Evolutionary conservation across 2,113 vertebrate species (phyloP).

Genomic region (Zosterops pallidus): DNA sequence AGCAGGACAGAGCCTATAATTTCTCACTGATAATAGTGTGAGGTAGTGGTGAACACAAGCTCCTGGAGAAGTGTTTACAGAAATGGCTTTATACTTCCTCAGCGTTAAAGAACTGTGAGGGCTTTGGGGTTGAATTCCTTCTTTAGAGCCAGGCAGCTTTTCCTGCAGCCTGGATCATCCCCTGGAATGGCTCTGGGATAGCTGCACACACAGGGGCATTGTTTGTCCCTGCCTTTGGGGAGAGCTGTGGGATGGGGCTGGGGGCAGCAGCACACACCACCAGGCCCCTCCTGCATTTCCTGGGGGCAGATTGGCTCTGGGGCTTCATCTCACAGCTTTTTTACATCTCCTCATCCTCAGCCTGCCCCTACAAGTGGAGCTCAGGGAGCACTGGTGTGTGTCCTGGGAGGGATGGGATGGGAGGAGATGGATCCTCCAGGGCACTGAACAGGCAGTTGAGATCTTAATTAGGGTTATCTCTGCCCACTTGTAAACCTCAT

Average conservation of each 20-base stretch:
- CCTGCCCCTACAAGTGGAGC: background rate
- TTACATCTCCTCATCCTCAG: fast-evolving
- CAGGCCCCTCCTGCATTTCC: background rate
- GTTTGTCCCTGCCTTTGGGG: background rate
- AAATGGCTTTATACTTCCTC: background rate
- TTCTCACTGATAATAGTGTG: constrained; percentile 45
- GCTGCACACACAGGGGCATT: constrained; percentile 11
- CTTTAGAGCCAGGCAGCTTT: background rate
- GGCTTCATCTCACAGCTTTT: background rate
- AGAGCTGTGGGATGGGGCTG: fast-evolving
- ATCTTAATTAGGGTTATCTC: background rate
- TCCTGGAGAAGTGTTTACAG: constrained; percentile 44
- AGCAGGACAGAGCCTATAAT: constrained; percentile 43
- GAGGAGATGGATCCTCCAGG: background rate
- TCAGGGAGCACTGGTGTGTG: background rate
- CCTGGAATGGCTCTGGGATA: background rate
- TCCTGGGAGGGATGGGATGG: background rate
- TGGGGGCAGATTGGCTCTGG: background rate
- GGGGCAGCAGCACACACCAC: background rate
- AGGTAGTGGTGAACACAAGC: constrained; percentile 27
- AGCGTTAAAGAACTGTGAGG: background rate
- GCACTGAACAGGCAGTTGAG: background rate
- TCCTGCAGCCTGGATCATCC: background rate
- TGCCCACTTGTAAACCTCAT: background rate
- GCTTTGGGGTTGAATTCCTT: background rate